Evolutionary conservation across 2,113 vertebrate species (phyloP), one percentile per base, ranked within the genome.

Genomic region (Struthidea cinerea): DNA sequence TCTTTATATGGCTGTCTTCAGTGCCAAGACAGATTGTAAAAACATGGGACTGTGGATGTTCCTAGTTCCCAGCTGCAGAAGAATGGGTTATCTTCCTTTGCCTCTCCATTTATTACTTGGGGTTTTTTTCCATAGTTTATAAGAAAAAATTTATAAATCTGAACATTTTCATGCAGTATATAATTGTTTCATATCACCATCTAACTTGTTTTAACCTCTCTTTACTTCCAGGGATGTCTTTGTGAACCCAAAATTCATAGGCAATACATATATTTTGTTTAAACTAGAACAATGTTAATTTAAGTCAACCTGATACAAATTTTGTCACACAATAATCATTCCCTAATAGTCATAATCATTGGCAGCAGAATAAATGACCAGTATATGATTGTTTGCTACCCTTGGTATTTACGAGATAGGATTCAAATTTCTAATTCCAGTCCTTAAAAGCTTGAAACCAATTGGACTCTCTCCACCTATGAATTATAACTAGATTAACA

Each of bases 71-170:
- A 59, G 10, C 7, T 93, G 41, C 33, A 93, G 21, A 23, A 68
- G 9, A 28, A 23, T 61, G 3, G 15, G 18, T 24, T 67, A 33
- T 39, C 9, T 52, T 88, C 17, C 11, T 82, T 71, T 67, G 21
- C 10, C 3, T 79, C 8, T 56, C 7, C 13, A n/a, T 44, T 71
- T 79, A 12, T 23, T 16, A 53, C 11, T 64, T 32, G 20, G 3
- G 5, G 0, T 0, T 10, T 55, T 64, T 55, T 46, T 7, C n/a
- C 3, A 8, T 13, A 65, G 10, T 37, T n/a, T 75, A 37, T 42
- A 52, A 52, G 7, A 60, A 68, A 86, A 80, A 3, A 42, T 63
- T 75, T 42, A 37, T 55, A 64, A 26, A 35, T 21, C 17, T 65
- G 28, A 55, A 37, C 2, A 67, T 41, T 84, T 65, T 32, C 13